Base-by-base conservation (phyloP, 2,113 vertebrate species). In the Ctenodactylus gundi region DNA sequence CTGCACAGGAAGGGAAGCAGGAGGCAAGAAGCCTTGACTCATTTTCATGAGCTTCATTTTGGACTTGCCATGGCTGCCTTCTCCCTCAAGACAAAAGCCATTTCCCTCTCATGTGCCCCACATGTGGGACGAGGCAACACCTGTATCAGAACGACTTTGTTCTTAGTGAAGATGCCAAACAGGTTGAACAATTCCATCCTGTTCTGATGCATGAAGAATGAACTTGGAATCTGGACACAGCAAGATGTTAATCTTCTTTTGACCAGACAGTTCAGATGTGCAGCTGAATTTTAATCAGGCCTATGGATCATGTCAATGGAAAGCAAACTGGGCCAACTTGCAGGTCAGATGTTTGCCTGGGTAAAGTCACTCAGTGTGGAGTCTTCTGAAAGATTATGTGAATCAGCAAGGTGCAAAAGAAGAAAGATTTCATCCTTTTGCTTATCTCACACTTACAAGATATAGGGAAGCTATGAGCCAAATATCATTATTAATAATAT, bases 151-250 rank as follows among this genome's bases (percentile, higher is more conserved):
- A 58, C 7, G n/a, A 44, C 9, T 62, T 88, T 85, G 36, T 84
- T 88, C 31, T 46, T 31, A 51, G 41, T 51, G 41, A 60, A 81
- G 73, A 62, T 34, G 72, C 76, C 85, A 92, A 15, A 29, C 18
- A 65, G 51, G 11, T 17, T 84, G 77, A 80, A 65, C 80, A 88
- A 88, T 85, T 39, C 58, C 34, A 65, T 75, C 70, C 72, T 81
- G n/a, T 60, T 53, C 65, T 64, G 70, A 91, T 58, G 49, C 49
- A 58, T 62, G 25, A 95, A 84, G 91, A 85, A 96, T 75, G 46
- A 67, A 89, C 72, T 85, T 89, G 85, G 64, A 77, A 23, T 67
- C 39, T 49, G 27, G 72, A 53, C 46, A 49, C 6, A 51, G 36
- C 36, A 65, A 12, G 55, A 41, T 87, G 68, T 83, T 73, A 27